Evolutionary conservation across 2,113 vertebrate species (phyloP).

Genomic region (Picathartes gymnocephalus): DNA sequence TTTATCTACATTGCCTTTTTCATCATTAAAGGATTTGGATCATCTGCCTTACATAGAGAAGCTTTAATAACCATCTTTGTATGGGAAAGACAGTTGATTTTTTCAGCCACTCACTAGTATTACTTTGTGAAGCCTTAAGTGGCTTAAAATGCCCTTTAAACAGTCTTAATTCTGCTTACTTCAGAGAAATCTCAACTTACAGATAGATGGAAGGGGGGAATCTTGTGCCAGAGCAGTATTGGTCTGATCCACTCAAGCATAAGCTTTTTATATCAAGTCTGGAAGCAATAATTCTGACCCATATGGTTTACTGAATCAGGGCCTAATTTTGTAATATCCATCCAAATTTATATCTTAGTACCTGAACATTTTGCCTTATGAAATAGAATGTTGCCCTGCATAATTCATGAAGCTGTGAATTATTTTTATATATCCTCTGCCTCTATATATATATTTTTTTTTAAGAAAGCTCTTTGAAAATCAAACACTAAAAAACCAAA

Average conservation of each 20-base stretch:
- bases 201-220: not conserved
- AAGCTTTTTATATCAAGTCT: not conserved
- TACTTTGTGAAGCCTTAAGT: not conserved
- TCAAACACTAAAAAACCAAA: not conserved
- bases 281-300: not conserved
- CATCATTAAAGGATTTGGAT: not conserved
- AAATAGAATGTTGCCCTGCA: not conserved
- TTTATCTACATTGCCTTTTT: not conserved
- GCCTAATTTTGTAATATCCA: slow-evolving; percentile 1
- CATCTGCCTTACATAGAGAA: not conserved
- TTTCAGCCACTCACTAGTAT: not conserved
- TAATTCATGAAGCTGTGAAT: slow-evolving; percentile 37
- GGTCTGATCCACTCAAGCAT: not conserved
- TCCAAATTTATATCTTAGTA: not conserved
- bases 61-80: not conserved
- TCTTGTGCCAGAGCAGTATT: not conserved
- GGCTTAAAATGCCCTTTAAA: not conserved
- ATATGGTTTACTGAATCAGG: slow-evolving; percentile 25
- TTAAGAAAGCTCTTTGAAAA: not conserved
- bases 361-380: slow-evolving; percentile 1
- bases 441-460: not conserved
- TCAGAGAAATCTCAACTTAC: not conserved
- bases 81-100: not conserved
- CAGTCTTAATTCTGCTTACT: not conserved
- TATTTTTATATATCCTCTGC: slow-evolving; percentile 6